Conservation (phyloP, 2,797 vertebrate species). For the Tenualosa ilisha region DNA sequence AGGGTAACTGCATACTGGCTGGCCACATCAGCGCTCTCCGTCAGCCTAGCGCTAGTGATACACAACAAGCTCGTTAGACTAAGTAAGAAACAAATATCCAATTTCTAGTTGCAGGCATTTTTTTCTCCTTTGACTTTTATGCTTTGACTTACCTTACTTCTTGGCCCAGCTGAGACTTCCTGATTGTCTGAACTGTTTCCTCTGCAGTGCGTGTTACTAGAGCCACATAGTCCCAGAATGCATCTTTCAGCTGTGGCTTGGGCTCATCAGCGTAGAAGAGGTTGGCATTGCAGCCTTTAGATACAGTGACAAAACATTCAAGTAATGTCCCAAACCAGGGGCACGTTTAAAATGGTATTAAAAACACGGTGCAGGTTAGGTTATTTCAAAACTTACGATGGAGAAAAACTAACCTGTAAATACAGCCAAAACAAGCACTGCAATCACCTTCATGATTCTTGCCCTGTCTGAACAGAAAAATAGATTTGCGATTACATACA, state of each 20-base stretch:
- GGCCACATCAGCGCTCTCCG: constrained; percentile 64
- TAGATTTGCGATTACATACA: not conserved
- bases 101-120: too few relatives aligned
- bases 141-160: constrained; percentile 73
- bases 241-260: constrained; percentile 72
- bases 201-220: constrained; percentile 75
- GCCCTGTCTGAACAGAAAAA: not conserved
- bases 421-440: constrained; percentile 20
- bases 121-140: not conserved
- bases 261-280: constrained; percentile 74
- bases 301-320: constrained; percentile 3
- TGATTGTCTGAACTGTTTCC: constrained; percentile 73
- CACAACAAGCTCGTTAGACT: not conserved
- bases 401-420: constrained; percentile 9
- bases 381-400: not conserved
- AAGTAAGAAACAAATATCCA: too few relatives aligned
- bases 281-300: constrained; percentile 75
- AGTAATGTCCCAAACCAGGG: not conserved
- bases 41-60: constrained; percentile 51
- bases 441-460: constrained; percentile 19
- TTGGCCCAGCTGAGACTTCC: constrained; percentile 70
- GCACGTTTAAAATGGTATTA: not conserved
- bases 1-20: constrained; percentile 63
- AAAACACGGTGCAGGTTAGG: not conserved
- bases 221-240: constrained; percentile 78